Percentiles rank a stretch among this genome's conserved stretches.
Evolutionary conservation across 2,113 vertebrate genomes (phyloP).

Genomic region (Puntigrus tetrazona): DNA sequence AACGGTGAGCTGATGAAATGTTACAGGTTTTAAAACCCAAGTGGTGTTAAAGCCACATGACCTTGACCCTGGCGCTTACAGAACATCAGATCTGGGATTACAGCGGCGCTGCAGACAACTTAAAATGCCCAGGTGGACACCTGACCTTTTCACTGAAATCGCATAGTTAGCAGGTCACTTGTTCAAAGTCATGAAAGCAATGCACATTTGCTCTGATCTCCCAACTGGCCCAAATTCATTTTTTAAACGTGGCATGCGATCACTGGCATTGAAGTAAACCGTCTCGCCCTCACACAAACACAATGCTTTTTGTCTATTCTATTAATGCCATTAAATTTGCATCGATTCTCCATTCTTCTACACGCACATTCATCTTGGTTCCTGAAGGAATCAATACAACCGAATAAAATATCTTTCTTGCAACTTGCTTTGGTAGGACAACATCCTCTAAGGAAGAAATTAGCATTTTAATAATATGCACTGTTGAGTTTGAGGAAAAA

Average conservation of each 20-base stretch:
- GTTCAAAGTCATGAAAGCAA: slow-evolving; percentile 19
- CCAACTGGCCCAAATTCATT: not conserved
- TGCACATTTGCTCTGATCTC: slow-evolving; percentile 22
- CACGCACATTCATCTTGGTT: not conserved
- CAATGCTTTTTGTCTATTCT: not conserved
- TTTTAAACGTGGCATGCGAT: not conserved
- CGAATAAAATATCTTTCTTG: slow-evolving; percentile 2
- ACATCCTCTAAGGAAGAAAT: slow-evolving; percentile 5
- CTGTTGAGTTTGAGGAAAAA: not conserved
- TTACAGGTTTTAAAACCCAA: not conserved
- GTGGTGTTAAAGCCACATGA: not conserved
- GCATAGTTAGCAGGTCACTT: slow-evolving; percentile 3
- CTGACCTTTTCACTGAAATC: slow-evolving; percentile 31
- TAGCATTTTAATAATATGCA: slow-evolving; percentile 30
- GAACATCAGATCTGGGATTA: not conserved
- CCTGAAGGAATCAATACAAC: slow-evolving; percentile 11
- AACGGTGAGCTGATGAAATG: not conserved
- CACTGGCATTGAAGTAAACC: not conserved
- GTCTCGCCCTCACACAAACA: not conserved
- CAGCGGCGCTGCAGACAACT: not conserved
- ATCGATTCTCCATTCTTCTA: not conserved
- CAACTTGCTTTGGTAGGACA: slow-evolving; percentile 6
- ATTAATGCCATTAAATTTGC: slow-evolving; percentile 19
- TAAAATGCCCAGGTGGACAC: slow-evolving; percentile 27
- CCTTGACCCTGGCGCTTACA: not conserved